Base-by-base conservation (phyloP, 2,888 invertebrate genomes). In the Eudasyphora cyanicolor region DNA sequence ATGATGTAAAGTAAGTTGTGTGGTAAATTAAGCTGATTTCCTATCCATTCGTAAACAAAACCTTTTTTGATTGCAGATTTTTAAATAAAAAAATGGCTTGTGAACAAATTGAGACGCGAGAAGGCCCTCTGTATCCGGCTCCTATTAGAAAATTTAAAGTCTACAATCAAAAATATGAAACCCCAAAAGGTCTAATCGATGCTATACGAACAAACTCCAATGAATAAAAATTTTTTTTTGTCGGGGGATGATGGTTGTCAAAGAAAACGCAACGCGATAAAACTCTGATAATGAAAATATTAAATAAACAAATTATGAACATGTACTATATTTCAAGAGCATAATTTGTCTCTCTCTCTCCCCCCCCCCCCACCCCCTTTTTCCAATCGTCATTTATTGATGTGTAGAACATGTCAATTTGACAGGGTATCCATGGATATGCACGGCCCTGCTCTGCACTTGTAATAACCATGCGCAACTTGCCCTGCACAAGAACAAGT, bases 1-100 rank as follows among this genome's bases (percentile, higher is more conserved):
- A 89, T 78, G 91, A 90, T 79, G 87, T 89, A 2, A 87, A 81
- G 86, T 90, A 85, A 82, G 85, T 79, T 51, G 51, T 45, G 42
- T 24, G 14, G 24, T 17, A 35, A 14, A 35, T 29, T 42, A 42
- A 64, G 32, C 10, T 60, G 12, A 35, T n/a, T n/a, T n/a, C n/a
- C n/a, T n/a, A n/a, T n/a, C 19, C 29, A n/a, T 8, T 32, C n/a
- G 32, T 32, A 12, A 45, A 45, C 54, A 60, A 29, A 17, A 60
- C 21, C 1, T 14, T 21, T 14, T 19, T 45, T 70, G 14, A 5
- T 64, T 70, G 21, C 32, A 86, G 86, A 49, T 86, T 80, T 54
- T 85, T 87, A 0, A 87, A 81, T 32, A 38, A 74, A 8, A 38
- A 82, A 0, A 86, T 86, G 4, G 29, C 78, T 21, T 86, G 79